Conservation (phyloP, 2,888 invertebrate genomes). For the Agrochola macilenta region DNA sequence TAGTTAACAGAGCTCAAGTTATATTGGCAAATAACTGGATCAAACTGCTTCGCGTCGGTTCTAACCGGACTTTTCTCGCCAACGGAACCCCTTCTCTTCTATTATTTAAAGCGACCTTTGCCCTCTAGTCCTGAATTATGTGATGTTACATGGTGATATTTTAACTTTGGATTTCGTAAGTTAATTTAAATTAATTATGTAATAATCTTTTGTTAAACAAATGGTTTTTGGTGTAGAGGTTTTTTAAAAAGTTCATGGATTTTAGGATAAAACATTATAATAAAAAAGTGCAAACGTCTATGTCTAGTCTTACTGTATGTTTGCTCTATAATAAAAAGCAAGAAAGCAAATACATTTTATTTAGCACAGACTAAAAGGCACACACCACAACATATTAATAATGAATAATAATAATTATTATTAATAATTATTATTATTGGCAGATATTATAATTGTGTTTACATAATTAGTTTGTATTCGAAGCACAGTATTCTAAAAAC, state of each 20-base stretch:
- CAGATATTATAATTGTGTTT: background rate
- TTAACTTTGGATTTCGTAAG: slow-evolving; percentile 60
- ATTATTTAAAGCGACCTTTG: slow-evolving; percentile 74
- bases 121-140: slow-evolving; percentile 66
- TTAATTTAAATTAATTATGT: slow-evolving; percentile 63
- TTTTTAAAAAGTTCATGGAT: slow-evolving; percentile 1
- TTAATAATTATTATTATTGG: background rate
- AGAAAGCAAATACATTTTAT: no score
- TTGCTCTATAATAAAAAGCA: background rate
- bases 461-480: background rate
- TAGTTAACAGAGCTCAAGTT: slow-evolving; percentile 60
- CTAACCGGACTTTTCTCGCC: slow-evolving; percentile 73
- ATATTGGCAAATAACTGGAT: slow-evolving; percentile 66
- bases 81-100: slow-evolving; percentile 70
- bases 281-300: background rate
- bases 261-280: background rate
- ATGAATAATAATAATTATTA: background rate
- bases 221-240: slow-evolving; percentile 21
- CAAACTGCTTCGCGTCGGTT: slow-evolving; percentile 68
- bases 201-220: slow-evolving; percentile 53
- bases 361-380: no score
- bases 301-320: background rate
- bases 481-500: background rate
- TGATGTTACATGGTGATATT: slow-evolving; percentile 69
- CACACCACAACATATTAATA: no score